Evolutionary conservation across 2,113 vertebrate genomes (phyloP).

Genomic region (Pongo abelii): DNA sequence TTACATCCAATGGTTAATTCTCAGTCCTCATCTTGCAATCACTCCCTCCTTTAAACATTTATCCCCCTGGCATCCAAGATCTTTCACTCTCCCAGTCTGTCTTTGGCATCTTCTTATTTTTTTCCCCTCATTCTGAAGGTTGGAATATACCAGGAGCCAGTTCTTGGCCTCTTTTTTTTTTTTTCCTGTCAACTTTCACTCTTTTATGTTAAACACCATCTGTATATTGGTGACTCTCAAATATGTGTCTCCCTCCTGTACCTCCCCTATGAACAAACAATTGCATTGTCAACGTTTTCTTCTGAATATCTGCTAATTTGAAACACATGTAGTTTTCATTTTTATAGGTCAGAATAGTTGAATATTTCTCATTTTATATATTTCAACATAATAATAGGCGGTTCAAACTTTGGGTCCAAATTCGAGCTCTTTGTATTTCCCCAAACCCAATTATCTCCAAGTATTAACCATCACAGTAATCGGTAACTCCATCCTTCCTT

Average conservation of each 20-base stretch:
- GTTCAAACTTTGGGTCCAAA: neutral
- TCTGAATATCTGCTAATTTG: neutral
- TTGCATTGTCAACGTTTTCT: neutral
- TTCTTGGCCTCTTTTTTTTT: neutral
- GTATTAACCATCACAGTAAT: neutral
- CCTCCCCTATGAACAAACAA: neutral
- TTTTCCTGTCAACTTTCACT: neutral
- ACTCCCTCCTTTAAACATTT: neutral
- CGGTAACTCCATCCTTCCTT: neutral
- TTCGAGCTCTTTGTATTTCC: neutral
- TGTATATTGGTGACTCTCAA: neutral
- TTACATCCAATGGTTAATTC: neutral
- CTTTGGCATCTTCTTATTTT: neutral
- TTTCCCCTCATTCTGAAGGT: neutral
- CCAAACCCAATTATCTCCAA: neutral
- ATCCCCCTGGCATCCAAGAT: neutral
- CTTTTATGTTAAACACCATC: neutral
- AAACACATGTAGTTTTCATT: neutral
- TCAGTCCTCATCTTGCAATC: neutral
- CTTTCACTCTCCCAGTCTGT: neutral
- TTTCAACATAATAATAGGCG: neutral
- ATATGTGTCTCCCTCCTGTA: neutral
- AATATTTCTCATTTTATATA: neutral
- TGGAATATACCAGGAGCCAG: neutral
- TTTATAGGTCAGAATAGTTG: neutral